Conservation (phyloP, 2,113 vertebrate species). For the Himantopus leucocephalus region DNA sequence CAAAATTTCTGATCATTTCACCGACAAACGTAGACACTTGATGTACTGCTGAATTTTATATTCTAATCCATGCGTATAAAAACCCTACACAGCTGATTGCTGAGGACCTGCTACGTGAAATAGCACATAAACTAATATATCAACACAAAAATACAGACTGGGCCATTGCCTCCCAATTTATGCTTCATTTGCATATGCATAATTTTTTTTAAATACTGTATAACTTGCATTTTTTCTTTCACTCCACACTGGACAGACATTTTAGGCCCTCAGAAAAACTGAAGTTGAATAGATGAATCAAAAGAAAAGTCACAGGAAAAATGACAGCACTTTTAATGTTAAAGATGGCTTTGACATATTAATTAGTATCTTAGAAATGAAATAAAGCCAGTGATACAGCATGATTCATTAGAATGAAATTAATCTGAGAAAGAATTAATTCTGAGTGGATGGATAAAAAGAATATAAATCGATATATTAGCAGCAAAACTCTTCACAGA, state of each 20-base stretch:
- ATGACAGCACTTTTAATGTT: conserved; percentile 6
- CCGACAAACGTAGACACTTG: neutral
- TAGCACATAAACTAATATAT: neutral
- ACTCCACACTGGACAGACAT: neutral
- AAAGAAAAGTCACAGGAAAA: conserved; percentile 27
- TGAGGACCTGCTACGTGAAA: neutral
- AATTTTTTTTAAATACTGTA: neutral
- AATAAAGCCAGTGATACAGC: neutral
- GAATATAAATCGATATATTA: conserved; percentile 30
- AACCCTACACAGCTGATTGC: neutral
- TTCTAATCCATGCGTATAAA: neutral
- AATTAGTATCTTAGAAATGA: conserved; percentile 20
- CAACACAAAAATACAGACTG: neutral
- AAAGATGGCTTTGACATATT: conserved; percentile 22
- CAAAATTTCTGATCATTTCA: neutral
- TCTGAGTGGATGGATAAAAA: neutral
- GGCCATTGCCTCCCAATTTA: neutral
- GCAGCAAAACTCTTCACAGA: neutral
- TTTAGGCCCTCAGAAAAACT: neutral
- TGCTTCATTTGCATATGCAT: neutral
- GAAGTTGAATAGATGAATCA: neutral
- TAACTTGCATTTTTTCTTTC: conserved; percentile 1
- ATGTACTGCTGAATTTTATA: neutral
- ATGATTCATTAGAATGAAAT: conserved; percentile 48
- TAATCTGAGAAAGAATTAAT: conserved; percentile 39